Conservation (phyloP, 2,888 invertebrate species). For the Drosophila maculinotata region DNA sequence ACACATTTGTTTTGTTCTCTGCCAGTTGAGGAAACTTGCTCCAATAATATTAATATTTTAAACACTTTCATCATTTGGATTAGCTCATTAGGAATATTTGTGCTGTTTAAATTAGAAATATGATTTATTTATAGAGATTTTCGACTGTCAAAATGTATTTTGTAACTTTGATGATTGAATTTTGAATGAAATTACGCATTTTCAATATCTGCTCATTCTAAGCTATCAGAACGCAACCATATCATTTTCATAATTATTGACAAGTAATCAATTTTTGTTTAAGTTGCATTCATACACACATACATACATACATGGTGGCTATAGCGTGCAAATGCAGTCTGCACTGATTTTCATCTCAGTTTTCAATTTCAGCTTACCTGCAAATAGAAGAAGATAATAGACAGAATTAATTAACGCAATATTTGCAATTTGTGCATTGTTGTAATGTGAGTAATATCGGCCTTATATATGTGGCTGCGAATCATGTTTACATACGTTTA, state of each 20-base stretch:
- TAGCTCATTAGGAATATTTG: too few species aligned
- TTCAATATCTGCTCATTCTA: too few species aligned
- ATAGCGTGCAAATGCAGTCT: too few species aligned
- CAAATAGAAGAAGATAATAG: conserved; percentile 30
- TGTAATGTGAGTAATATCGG: conserved; percentile 21
- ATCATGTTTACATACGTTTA: conserved; percentile 21
- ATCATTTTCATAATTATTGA: background rate
- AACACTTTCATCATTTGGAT: too few species aligned
- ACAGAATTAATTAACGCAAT: conserved; percentile 43
- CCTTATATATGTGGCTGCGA: conserved; percentile 16
- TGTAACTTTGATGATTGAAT: too few species aligned
- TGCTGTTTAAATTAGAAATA: too few species aligned
- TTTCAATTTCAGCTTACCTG: conserved; percentile 41
- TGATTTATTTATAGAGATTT: too few species aligned
- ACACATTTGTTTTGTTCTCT: background rate
- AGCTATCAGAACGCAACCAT: background rate
- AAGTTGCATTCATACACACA: background rate
- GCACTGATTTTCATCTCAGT: background rate
- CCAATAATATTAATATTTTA: too few species aligned
- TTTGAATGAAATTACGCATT: too few species aligned
- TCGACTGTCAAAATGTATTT: too few species aligned
- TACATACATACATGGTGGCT: background rate
- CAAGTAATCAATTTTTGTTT: background rate
- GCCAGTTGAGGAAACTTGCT: background rate
- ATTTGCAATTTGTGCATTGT: conserved; percentile 16